Base-by-base conservation (phyloP, 2,888 invertebrate genomes). In the Scaptomyza reducta region DNA sequence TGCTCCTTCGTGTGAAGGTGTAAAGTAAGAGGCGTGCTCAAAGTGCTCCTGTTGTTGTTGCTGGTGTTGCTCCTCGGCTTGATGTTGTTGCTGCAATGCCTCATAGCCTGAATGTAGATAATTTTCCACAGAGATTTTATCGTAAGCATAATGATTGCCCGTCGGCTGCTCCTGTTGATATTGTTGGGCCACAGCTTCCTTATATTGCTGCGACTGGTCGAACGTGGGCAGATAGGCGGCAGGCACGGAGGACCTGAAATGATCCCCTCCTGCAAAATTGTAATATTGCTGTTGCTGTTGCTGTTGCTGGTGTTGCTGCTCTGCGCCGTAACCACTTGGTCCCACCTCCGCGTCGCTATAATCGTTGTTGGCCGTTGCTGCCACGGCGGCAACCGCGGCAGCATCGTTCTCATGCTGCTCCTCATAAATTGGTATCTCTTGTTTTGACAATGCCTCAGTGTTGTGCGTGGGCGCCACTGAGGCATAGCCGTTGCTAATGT, bases 41-140 rank as follows among this genome's bases (percentile, higher is more conserved):
- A 68, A 46, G 5, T 61, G 71, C 4, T 85, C 68, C 6, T 61
- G 77, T 1, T 74, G 74, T 11, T 74, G 83, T 11, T 71, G 70
- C 25, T 86, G 83, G 1, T 62, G 60, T 6, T 72, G 74, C 18
- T 79, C 74, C 33, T 67, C 62, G 13, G 56, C 58, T 10, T 68
- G 72, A 53, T 35, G 14, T 9, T 69, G 70, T 42, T 64, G 75
- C 51, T 70, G 77, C 45, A 67, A 67, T 40, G 70, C 54, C 70
- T 83, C 84, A 54, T 86, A 89, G 65, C 82, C 88, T 31, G 87
- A 75, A 54, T 78, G 81, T 56, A 84, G 82, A 58, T 81, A 90
- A 87, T 90, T 90, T 64, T 90, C 90, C 79, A 87, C 84, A 47
- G 88, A 89, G 72, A 90, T 89, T 87, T 90, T 91, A 72, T 90